These are phyloP conservation scores for Bucco capensis DNA, from an alignment of 2,113 vertebrate species.

Conservation along the genomic window DNA sequence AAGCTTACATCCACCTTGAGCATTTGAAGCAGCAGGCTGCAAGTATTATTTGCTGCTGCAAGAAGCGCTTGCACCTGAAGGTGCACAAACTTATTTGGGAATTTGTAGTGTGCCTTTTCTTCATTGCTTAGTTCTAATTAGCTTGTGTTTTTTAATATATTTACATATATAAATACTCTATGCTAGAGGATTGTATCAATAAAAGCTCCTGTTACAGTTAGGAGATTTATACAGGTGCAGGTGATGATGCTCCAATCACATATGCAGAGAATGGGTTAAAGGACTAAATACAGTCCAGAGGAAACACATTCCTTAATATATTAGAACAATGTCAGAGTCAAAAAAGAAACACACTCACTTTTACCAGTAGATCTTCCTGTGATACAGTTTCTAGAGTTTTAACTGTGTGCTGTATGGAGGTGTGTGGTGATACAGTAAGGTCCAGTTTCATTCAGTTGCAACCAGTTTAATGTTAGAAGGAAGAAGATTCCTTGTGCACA, in stretches of 20 bases:
- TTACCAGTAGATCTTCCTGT: background rate
- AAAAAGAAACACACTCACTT: background rate
- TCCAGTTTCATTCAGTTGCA: background rate
- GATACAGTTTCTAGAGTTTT: background rate
- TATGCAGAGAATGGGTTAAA: background rate
- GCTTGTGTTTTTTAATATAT: background rate
- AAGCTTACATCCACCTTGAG: background rate
- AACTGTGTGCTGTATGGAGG: background rate
- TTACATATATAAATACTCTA: background rate
- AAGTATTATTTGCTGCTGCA: background rate
- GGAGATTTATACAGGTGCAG: background rate
- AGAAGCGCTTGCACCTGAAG: background rate
- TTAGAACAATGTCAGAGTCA: background rate
- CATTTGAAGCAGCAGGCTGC: background rate
- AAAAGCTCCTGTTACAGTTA: background rate
- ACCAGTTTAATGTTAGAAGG: background rate
- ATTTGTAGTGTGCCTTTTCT: background rate
- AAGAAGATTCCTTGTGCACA: rapidly evolving
- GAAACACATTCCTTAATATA: background rate
- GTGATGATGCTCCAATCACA: background rate
- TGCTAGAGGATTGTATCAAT: background rate
- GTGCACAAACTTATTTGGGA: background rate
- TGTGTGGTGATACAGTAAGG: background rate
- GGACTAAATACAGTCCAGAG: background rate
- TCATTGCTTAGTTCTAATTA: background rate